Conservation (phyloP, 2,113 vertebrate genomes). For the Raja brachyura region DNA sequence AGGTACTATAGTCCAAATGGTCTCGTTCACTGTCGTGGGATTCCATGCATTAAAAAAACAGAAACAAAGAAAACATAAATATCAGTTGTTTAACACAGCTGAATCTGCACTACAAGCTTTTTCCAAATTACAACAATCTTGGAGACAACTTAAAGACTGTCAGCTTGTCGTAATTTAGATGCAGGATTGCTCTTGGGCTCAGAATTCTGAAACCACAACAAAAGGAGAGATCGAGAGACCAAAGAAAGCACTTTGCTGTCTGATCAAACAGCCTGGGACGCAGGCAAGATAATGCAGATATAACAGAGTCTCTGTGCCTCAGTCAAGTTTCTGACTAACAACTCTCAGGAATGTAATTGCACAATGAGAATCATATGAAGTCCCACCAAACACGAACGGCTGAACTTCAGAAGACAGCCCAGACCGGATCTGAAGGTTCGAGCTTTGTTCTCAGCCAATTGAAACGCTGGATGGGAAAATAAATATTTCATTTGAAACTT, state of each 20-base stretch:
- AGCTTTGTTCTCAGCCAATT: background rate
- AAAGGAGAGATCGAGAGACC: background rate
- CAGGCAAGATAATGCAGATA: background rate
- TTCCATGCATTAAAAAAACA: background rate
- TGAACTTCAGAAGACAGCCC: background rate
- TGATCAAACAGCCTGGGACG: background rate
- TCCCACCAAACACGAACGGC: background rate
- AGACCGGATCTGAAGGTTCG: background rate
- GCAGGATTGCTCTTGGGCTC: background rate
- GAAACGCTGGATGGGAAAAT: background rate
- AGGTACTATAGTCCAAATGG: background rate
- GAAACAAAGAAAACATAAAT: background rate
- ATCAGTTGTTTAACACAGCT: background rate
- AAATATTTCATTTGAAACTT: background rate
- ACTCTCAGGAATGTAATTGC: slow-evolving; percentile 1
- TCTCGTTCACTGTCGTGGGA: background rate
- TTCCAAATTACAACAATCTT: slow-evolving; percentile 11
- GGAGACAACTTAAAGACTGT: background rate
- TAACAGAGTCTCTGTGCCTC: background rate
- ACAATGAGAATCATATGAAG: slow-evolving; percentile 2
- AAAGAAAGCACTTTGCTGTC: background rate
- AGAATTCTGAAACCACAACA: background rate
- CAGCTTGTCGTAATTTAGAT: slow-evolving; percentile 4
- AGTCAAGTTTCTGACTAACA: background rate
- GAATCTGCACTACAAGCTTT: background rate